A percentile compares a stretch with the other conserved stretches of the same genome.
phyloP scores from a whole-genome alignment of 2,797 vertebrate species.

The Somateria mollissima region DNA sequence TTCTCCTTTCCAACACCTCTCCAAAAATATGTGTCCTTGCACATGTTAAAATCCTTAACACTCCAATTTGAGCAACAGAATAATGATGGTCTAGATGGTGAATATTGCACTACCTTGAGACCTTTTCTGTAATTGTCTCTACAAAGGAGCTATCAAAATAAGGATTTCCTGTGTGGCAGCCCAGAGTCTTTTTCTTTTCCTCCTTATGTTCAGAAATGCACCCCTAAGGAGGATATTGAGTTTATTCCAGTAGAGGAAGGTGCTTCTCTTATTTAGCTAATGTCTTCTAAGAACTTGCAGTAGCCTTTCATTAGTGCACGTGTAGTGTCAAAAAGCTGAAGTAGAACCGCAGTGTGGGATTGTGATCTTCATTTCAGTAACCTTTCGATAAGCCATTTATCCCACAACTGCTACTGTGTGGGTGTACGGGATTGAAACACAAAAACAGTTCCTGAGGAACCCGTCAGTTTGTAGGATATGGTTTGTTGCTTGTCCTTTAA shows the following conservation, averaged over 20 bases:
- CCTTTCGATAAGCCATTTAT: background rate
- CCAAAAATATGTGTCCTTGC: rapidly evolving
- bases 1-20: background rate
- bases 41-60: background rate
- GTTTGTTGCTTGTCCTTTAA: background rate
- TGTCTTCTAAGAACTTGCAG: background rate
- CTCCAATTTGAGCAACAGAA: background rate
- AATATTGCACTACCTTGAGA: background rate
- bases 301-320: background rate
- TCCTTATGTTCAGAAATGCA: rapidly evolving
- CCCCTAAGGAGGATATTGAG: rapidly evolving
- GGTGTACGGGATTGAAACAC: background rate
- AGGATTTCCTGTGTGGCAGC: background rate
- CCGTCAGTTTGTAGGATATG: background rate
- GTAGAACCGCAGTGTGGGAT: background rate
- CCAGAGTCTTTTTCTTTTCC: background rate
- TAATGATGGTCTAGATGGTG: background rate
- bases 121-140: background rate
- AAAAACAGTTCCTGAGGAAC: background rate
- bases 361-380: background rate
- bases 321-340: background rate
- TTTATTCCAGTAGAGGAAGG: background rate
- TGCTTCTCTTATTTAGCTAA: background rate
- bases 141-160: background rate
- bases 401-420: background rate